Percentiles rank a stretch among this genome's conserved stretches.
Evolutionary conservation across 1,140 invertebrate genomes (phyloP).

Genomic region (Nylanderia fulva): DNA sequence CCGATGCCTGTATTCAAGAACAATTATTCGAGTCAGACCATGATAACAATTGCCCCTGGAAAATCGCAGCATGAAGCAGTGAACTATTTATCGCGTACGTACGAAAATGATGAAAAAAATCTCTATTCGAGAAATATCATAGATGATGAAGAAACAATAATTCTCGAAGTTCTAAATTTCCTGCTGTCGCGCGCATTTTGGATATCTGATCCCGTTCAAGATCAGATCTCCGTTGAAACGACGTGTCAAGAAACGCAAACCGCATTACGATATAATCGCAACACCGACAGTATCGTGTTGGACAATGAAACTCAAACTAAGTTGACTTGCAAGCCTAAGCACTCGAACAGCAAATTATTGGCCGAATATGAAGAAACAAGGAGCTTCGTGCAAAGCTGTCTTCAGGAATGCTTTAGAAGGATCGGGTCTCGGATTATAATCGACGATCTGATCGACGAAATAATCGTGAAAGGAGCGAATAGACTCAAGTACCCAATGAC

Average conservation of each 20-base stretch:
- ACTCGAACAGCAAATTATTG: constrained; percentile 68
- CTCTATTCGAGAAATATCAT: neutral
- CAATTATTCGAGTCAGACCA: constrained; percentile 50
- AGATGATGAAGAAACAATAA: neutral
- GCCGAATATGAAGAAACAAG: constrained; percentile 60
- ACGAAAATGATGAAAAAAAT: neutral
- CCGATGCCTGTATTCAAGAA: constrained; percentile 60
- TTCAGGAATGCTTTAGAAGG: constrained; percentile 61
- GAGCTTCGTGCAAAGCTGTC: constrained; percentile 22
- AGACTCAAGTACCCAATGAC: constrained; percentile 56
- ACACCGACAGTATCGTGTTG: constrained; percentile 41
- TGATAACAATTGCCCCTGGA: constrained; percentile 46
- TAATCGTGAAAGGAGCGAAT: constrained; percentile 61
- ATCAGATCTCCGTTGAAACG: neutral
- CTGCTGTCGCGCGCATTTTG: constrained; percentile 63
- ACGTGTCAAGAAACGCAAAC: constrained; percentile 59
- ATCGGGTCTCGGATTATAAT: constrained; percentile 47
- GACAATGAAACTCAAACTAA: constrained; percentile 69
- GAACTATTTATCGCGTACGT: neutral
- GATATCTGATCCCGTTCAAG: constrained; percentile 61
- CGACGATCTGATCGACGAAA: constrained; percentile 67
- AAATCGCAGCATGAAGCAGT: neutral
- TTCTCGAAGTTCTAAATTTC: constrained; percentile 61
- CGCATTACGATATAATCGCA: constrained; percentile 62
- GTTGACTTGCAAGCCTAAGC: constrained; percentile 68